Percentiles rank a stretch among this genome's conserved stretches.
These are phyloP conservation scores for Diprion similis DNA, from an alignment of 1,140 invertebrate genomes.

Conservation along the genomic window DNA sequence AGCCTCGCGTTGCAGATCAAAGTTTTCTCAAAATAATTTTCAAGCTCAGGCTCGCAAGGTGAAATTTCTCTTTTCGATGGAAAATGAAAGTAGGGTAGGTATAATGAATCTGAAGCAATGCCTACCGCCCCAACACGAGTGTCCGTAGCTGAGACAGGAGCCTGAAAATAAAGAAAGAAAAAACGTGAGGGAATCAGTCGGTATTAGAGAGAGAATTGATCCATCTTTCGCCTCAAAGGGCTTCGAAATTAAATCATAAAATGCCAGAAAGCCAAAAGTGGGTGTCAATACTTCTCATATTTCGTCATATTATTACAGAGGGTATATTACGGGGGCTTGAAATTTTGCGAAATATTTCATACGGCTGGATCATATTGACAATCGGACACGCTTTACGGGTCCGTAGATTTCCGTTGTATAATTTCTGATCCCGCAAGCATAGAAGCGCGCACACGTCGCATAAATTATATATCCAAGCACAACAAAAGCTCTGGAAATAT, in stretches of 20 bases:
- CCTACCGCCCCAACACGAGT: slow-evolving; percentile 70
- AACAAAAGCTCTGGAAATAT: too few relatives aligned
- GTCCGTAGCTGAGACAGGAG: slow-evolving; percentile 66
- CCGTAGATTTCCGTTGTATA: too few relatives aligned
- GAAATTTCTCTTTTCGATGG: too few relatives aligned
- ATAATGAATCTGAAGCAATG: slow-evolving; percentile 30
- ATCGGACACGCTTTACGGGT: too few relatives aligned
- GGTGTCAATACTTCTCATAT: too few relatives aligned
- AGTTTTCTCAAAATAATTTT: background rate
- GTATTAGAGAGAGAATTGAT: background rate
- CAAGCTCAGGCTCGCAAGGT: background rate
- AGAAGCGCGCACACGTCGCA: too few relatives aligned
- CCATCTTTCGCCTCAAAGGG: background rate
- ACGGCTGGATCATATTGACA: too few relatives aligned
- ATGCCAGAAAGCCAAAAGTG: background rate
- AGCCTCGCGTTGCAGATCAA: background rate
- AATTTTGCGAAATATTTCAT: too few relatives aligned
- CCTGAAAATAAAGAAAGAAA: slow-evolving; percentile 55
- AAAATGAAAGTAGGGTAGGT: slow-evolving; percentile 8
- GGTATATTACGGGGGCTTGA: too few relatives aligned
- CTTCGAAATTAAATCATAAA: background rate
- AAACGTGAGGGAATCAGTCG: background rate
- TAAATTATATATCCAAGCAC: too few relatives aligned
- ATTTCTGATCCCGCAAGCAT: too few relatives aligned
- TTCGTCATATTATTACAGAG: too few relatives aligned